phyloP scores from a whole-genome alignment of 2,888 invertebrate genomes.

The Rhimphoctona megacephalus region DNA sequence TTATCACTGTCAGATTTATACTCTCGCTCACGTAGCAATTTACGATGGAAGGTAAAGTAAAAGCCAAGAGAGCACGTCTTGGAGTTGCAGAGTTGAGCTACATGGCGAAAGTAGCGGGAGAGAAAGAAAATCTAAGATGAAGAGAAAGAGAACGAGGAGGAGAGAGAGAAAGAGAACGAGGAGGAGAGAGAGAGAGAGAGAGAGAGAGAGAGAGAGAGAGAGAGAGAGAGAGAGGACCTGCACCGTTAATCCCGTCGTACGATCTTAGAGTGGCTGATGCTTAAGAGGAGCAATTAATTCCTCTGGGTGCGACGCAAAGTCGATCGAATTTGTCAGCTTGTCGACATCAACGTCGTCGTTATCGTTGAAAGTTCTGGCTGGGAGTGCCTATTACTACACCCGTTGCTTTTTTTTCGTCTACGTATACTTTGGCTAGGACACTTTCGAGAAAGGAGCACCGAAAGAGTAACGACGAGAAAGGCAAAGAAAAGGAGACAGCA shows the following conservation, averaged over 20 bases:
- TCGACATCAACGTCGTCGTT: conserved; percentile 49
- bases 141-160: not conserved
- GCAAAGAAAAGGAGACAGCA: conserved; percentile 14
- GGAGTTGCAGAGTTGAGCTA: conserved; percentile 28
- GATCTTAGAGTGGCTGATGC: conserved; percentile 57
- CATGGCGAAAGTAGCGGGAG: conserved; percentile 5
- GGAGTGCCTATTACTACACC: conserved; percentile 19
- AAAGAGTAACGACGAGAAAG: conserved; percentile 9
- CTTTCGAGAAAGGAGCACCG: not conserved
- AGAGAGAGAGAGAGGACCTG: conserved; percentile 40
- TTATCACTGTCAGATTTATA: conserved; percentile 59
- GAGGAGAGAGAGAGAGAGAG: conserved; percentile 15
- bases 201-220: not conserved
- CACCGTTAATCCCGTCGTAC: conserved; percentile 65
- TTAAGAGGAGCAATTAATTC: conserved; percentile 67
- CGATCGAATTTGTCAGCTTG: conserved; percentile 67
- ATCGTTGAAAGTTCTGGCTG: conserved; percentile 30
- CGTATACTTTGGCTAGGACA: not conserved
- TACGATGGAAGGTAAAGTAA: conserved; percentile 39
- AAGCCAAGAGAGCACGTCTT: conserved; percentile 52
- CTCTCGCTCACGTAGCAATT: conserved; percentile 55
- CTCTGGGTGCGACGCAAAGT: conserved; percentile 65
- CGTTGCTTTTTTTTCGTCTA: conserved; percentile 6
- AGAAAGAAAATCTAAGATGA: no score
- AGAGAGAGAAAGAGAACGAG: conserved; percentile 10